Evolutionary conservation across 2,888 invertebrate species (phyloP).

Genomic region (Entomobrya multifasciata): DNA sequence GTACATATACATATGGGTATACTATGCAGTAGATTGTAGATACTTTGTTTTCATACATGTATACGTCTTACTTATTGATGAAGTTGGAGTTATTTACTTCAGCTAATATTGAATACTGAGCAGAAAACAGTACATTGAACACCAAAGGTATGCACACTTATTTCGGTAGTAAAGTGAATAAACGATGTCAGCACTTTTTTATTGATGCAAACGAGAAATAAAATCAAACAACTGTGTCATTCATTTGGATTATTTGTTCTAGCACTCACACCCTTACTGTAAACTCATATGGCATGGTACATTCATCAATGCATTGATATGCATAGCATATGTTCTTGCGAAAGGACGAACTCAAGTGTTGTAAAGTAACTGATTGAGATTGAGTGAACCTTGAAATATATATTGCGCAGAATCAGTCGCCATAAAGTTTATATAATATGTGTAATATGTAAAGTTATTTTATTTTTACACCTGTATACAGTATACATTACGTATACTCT

Average conservation of each 20-base stretch:
- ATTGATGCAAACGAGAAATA: slow-evolving; percentile 16
- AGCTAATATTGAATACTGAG: neutral
- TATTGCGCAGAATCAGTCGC: no score
- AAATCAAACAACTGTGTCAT: neutral
- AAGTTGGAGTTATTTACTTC: neutral
- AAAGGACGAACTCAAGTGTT: no score
- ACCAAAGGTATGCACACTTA: neutral
- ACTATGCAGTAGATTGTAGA: no score
- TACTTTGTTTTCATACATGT: neutral
- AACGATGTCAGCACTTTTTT: slow-evolving; percentile 4
- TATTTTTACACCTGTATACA: no score
- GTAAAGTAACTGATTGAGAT: no score
- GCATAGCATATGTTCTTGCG: neutral
- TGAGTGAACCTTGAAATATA: no score
- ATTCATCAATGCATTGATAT: neutral
- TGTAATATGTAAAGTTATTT: no score
- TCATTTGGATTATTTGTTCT: no score
- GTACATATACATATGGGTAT: no score
- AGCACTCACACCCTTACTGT: no score
- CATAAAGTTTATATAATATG: no score
- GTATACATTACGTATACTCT: no score
- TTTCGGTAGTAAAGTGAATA: neutral
- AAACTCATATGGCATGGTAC: neutral
- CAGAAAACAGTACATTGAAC: neutral
- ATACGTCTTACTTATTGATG: neutral